Conservation (phyloP, 2,113 vertebrate genomes). For the Pelodiscus sinensis region DNA sequence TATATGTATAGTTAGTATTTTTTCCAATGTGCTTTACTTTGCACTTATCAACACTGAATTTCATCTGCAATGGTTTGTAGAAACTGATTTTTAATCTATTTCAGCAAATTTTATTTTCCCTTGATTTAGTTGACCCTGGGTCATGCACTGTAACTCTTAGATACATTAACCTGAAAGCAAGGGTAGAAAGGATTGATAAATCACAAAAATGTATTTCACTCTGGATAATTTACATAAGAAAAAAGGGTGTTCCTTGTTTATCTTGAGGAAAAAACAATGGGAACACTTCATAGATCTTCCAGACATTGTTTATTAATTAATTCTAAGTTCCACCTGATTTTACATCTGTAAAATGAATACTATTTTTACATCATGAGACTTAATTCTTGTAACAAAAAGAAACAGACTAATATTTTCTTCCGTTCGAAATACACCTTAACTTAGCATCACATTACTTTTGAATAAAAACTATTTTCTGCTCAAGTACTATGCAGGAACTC, state of each 20-base stretch:
- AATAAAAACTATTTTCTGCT: conserved; percentile 28
- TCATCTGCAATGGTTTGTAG: neutral
- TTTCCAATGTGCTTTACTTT: neutral
- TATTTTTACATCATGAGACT: neutral
- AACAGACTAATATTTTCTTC: conserved; percentile 4
- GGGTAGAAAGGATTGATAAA: conserved; percentile 51
- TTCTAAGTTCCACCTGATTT: conserved; percentile 12
- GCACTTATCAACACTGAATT: neutral
- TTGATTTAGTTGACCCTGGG: conserved; percentile 53
- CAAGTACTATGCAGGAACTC: neutral
- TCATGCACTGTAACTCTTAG: conserved; percentile 8
- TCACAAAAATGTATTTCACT: conserved; percentile 48
- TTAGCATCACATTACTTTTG: neutral
- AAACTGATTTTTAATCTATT: conserved; percentile 19
- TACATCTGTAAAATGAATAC: conserved; percentile 31
- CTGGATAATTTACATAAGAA: conserved; percentile 40
- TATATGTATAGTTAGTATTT: neutral
- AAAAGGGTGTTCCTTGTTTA: neutral
- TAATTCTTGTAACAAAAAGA: conserved; percentile 34
- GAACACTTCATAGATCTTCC: conserved; percentile 15
- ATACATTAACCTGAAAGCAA: conserved; percentile 17
- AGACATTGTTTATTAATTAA: neutral
- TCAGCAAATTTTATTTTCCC: conserved; percentile 14
- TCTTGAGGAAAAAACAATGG: conserved; percentile 26
- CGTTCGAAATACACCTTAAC: conserved; percentile 3